Conservation (phyloP, 2,797 vertebrate species). For the Antennarius maculatus region DNA sequence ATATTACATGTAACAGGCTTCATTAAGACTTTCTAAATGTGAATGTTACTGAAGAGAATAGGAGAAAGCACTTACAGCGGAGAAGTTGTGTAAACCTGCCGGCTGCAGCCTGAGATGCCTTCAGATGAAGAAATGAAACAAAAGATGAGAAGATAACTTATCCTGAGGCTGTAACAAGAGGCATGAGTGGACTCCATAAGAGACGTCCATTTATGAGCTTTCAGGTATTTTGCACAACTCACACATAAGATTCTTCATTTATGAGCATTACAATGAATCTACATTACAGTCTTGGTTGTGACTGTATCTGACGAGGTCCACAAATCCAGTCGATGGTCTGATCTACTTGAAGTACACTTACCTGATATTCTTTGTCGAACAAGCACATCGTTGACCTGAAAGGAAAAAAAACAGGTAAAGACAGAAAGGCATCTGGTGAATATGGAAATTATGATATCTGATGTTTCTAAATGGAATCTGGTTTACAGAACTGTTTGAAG, state of each 20-base stretch:
- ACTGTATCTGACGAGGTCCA: slow-evolving; percentile 8
- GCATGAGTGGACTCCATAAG: slow-evolving; percentile 1
- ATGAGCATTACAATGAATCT: not conserved
- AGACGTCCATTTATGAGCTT: slow-evolving; percentile 25
- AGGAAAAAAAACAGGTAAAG: slow-evolving; percentile 32
- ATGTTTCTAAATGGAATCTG: too few species aligned
- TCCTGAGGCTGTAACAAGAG: not conserved
- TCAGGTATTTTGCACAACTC: slow-evolving; percentile 8
- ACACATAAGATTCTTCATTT: slow-evolving; percentile 22
- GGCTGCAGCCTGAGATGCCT: slow-evolving; percentile 82
- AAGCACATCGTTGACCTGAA: slow-evolving; percentile 84
- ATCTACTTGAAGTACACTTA: slow-evolving; percentile 65
- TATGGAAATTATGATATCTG: too few species aligned
- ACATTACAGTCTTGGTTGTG: slow-evolving; percentile 1
- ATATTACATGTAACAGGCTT: too few species aligned
- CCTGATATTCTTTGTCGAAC: slow-evolving; percentile 80
- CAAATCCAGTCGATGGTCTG: not conserved
- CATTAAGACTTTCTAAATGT: not conserved
- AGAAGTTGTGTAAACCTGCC: slow-evolving; percentile 76
- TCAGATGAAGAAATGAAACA: slow-evolving; percentile 26
- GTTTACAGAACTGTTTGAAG: too few species aligned
- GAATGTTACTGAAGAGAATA: not conserved
- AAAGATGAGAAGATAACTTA: not conserved
- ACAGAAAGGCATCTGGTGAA: not conserved
- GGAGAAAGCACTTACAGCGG: slow-evolving; percentile 80